Conservation (phyloP, 2,797 vertebrate species). For the Valencia hispanica region DNA sequence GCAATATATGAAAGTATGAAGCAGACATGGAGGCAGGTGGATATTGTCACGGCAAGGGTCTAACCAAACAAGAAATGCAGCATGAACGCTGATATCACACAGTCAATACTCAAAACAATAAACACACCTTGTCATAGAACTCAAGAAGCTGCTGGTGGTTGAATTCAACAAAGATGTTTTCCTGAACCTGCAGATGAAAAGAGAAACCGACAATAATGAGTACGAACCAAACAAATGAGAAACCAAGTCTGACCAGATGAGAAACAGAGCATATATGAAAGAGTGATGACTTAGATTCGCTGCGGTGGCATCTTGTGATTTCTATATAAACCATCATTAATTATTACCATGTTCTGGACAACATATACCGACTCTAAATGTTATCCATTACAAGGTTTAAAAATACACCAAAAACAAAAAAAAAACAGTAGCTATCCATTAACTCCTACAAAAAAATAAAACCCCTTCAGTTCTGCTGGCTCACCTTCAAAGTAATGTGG, state of each 20-base stretch:
- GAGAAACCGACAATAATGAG: conserved; percentile 6
- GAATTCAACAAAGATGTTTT: conserved; percentile 92
- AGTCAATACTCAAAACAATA: conserved; percentile 15
- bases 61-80: conserved; percentile 32
- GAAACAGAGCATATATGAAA: conserved; percentile 6
- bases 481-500: conserved; percentile 8
- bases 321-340: conserved; percentile 75
- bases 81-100: neutral
- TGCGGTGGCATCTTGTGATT: conserved; percentile 43
- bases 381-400: conserved; percentile 62
- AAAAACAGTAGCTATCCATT: conserved; percentile 24
- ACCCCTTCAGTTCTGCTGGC: conserved; percentile 12
- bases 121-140: conserved; percentile 95
- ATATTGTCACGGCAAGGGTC: conserved; percentile 22
- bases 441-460: neutral
- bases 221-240: neutral
- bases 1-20: conserved; percentile 19
- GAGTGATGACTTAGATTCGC: conserved; percentile 28
- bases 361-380: conserved; percentile 37
- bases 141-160: conserved; percentile 93
- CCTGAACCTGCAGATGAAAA: conserved; percentile 78
- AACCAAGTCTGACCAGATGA: conserved; percentile 11
- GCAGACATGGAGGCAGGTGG: conserved; percentile 9
- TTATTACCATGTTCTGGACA: conserved; percentile 66
- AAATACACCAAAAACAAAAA: conserved; percentile 56